Percentiles rank a stretch among this genome's conserved stretches.
Conservation (phyloP, 2,888 invertebrate species). For the Onchidella celtica region DNA sequence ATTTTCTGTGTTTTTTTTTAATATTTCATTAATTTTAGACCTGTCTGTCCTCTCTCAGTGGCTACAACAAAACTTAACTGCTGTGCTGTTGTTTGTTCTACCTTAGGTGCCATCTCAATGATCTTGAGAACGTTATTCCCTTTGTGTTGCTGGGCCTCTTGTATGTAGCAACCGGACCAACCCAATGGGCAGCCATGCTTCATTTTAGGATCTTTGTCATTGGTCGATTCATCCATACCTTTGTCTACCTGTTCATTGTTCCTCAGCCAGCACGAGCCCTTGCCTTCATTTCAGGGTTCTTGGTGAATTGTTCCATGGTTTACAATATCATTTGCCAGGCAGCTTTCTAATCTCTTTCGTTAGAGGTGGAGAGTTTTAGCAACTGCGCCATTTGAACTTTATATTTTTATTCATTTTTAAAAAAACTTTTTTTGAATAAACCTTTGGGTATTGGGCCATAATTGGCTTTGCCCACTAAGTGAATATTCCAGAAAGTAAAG, state of each 20-base stretch:
- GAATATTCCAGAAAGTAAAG: too few species aligned
- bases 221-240: constrained; percentile 84
- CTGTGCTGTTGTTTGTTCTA: neutral
- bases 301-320: constrained; percentile 82
- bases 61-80: neutral
- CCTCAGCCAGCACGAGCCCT: constrained; percentile 84
- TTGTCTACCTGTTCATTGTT: constrained; percentile 85
- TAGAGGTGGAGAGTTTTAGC: too few species aligned
- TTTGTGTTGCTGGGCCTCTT: constrained; percentile 84
- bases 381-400: too few species aligned
- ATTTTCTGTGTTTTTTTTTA: neutral
- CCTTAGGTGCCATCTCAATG: constrained; percentile 86
- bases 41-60: too few species aligned
- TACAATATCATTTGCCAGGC: constrained; percentile 36
- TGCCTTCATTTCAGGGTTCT: constrained; percentile 80
- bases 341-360: constrained; percentile 1
- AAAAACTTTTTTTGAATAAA: too few species aligned
- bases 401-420: too few species aligned
- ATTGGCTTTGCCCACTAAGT: too few species aligned
- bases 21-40: neutral
- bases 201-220: constrained; percentile 84
- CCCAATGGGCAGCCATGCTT: constrained; percentile 81
- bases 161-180: constrained; percentile 85
- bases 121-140: constrained; percentile 87
- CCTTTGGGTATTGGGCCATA: too few species aligned